phyloP scores from a whole-genome alignment of 2,888 invertebrate species.

The Phalera bucephala region DNA sequence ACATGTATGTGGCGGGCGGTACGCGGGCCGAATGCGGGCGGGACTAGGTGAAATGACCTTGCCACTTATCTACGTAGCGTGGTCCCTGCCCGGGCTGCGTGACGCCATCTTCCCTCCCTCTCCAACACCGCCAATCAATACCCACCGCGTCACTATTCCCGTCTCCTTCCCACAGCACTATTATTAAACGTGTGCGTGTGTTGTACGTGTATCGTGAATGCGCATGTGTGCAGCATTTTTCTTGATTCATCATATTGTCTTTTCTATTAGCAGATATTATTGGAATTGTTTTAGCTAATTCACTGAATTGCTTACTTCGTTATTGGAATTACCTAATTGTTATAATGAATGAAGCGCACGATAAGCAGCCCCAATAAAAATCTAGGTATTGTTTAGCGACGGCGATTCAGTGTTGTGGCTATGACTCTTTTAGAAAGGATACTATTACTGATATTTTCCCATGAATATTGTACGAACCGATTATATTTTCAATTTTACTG shows the following conservation, averaged over 20 bases:
- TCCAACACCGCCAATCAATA: slow-evolving; percentile 58
- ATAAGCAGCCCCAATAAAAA: no score
- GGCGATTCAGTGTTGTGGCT: no score
- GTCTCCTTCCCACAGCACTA: slow-evolving; percentile 57
- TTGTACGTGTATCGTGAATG: slow-evolving; percentile 25
- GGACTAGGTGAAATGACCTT: slow-evolving; percentile 63
- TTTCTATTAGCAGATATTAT: slow-evolving; percentile 17
- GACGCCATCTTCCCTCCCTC: slow-evolving; percentile 43
- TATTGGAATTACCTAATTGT: no score
- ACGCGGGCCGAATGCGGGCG: slow-evolving; percentile 23
- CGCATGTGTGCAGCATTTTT: slow-evolving; percentile 53
- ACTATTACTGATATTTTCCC: no score
- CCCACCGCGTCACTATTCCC: slow-evolving; percentile 33
- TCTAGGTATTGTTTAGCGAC: no score
- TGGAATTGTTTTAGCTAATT: slow-evolving; percentile 1
- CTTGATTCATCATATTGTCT: slow-evolving; percentile 42
- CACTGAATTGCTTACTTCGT: slow-evolving; percentile 1
- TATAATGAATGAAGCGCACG: no score
- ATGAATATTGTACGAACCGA: no score
- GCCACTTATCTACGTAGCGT: slow-evolving; percentile 66
- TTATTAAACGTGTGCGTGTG: slow-evolving; percentile 59
- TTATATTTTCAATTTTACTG: no score
- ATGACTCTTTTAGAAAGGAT: no score
- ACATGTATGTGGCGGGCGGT: slow-evolving; percentile 28
- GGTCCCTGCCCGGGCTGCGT: slow-evolving; percentile 45